Conservation (phyloP, 2,113 vertebrate genomes). For the Aldabrachelys gigantea region DNA sequence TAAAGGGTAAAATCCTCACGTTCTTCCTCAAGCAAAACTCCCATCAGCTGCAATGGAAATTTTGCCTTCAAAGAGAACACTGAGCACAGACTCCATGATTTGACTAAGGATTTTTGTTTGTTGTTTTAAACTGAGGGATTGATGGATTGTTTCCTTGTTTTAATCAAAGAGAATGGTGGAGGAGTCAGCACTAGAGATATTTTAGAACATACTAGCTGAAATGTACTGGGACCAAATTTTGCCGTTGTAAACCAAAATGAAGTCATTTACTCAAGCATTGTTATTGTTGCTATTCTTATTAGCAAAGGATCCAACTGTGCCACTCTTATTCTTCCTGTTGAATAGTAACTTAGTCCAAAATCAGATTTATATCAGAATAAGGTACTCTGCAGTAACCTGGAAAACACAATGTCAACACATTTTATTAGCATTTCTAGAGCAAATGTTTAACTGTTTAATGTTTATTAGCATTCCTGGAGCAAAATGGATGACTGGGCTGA, state of each 20-base stretch:
- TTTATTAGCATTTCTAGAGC: slow-evolving; percentile 60
- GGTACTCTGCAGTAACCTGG: not conserved
- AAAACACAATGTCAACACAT: not conserved
- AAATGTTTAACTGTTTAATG: slow-evolving; percentile 54
- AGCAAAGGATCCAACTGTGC: not conserved
- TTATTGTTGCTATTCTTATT: not conserved
- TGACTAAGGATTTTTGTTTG: not conserved
- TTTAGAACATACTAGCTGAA: not conserved
- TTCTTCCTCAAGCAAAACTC: not conserved
- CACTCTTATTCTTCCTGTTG: not conserved
- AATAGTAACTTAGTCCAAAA: not conserved
- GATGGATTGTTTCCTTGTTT: not conserved
- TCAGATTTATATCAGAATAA: not conserved
- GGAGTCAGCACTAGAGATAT: not conserved
- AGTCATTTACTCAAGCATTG: not conserved
- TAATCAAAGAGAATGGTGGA: not conserved
- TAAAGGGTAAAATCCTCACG: not conserved
- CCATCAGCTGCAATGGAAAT: not conserved
- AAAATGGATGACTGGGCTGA: slow-evolving; percentile 35
- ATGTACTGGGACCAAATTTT: not conserved
- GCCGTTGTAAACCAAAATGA: not conserved
- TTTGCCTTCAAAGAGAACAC: not conserved
- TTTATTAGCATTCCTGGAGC: slow-evolving; percentile 30
- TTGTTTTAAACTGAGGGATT: not conserved
- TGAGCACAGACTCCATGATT: not conserved